A percentile compares a stretch with the other conserved stretches of the same genome.
These are phyloP conservation scores for Carlito syrichta DNA, from an alignment of 2,113 vertebrate species.

Conservation along the genomic window DNA sequence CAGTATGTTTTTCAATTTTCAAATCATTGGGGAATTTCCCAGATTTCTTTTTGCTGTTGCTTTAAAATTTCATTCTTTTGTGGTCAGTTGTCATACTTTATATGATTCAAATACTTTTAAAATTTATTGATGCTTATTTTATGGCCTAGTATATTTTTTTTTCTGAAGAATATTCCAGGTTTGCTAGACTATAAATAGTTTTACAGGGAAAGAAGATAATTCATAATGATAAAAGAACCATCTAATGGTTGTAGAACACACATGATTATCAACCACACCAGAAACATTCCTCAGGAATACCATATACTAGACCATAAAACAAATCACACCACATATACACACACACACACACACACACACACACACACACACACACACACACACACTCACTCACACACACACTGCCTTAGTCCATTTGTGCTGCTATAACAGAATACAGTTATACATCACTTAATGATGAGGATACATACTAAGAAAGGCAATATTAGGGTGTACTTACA, in stretches of 20 bases:
- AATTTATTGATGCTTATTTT: neutral
- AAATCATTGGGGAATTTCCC: slow-evolving; percentile 10
- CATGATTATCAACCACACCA: neutral
- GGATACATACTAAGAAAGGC: neutral
- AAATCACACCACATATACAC: neutral
- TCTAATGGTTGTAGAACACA: neutral
- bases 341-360: neutral
- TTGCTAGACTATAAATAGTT: neutral
- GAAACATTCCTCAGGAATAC: neutral
- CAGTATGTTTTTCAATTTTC: neutral
- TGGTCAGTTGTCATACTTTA: neutral
- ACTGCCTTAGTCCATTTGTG: neutral
- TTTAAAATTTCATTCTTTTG: neutral
- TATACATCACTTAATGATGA: neutral
- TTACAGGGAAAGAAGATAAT: neutral
- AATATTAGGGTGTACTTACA: neutral
- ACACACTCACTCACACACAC: neutral
- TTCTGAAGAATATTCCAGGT: neutral
- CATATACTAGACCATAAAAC: neutral
- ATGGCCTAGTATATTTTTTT: neutral
- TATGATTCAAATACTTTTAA: neutral
- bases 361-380: neutral
- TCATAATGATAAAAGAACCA: neutral
- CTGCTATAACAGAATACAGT: neutral
- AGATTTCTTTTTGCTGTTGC: neutral